These are phyloP conservation scores for Hippocampus comes DNA, from an alignment of 2,113 vertebrate species.

Conservation along the genomic window DNA sequence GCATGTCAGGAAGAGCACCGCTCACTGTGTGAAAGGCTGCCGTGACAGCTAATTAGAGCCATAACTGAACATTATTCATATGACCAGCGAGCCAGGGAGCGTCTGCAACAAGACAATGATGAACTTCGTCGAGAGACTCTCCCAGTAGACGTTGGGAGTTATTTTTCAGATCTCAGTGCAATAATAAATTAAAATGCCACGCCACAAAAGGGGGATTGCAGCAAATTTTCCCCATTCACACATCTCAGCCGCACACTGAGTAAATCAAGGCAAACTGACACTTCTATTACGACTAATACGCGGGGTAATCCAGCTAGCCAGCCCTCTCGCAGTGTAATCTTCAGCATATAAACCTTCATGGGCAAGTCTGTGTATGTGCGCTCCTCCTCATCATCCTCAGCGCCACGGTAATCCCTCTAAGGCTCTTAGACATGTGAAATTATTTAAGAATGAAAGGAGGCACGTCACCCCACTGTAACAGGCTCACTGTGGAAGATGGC, in stretches of 20 bases:
- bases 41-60: slow-evolving; percentile 9
- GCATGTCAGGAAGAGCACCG: slow-evolving; percentile 6
- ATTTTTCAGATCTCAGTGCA: neutral
- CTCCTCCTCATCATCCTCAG: slow-evolving; percentile 43
- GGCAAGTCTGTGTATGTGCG: slow-evolving; percentile 58
- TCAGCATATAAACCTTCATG: slow-evolving; percentile 63
- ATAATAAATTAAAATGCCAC: slow-evolving; percentile 13
- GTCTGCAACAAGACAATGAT: slow-evolving; percentile 3
- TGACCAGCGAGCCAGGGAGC: slow-evolving; percentile 7
- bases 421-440: slow-evolving; percentile 71
- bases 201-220: slow-evolving; percentile 19
- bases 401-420: slow-evolving; percentile 73
- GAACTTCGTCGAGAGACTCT: neutral
- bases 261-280: slow-evolving; percentile 59
- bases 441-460: slow-evolving; percentile 62
- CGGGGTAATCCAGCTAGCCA: slow-evolving; percentile 58
- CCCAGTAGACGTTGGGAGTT: neutral
- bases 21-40: slow-evolving; percentile 8
- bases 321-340: slow-evolving; percentile 63
- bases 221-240: slow-evolving; percentile 26
- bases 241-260: slow-evolving; percentile 31
- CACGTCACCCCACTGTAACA: slow-evolving; percentile 58
- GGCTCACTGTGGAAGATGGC: slow-evolving; percentile 39
- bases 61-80: neutral
- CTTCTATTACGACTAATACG: slow-evolving; percentile 65